Conservation (phyloP, 2,113 vertebrate species). For the Nycticryphes semicollaris region DNA sequence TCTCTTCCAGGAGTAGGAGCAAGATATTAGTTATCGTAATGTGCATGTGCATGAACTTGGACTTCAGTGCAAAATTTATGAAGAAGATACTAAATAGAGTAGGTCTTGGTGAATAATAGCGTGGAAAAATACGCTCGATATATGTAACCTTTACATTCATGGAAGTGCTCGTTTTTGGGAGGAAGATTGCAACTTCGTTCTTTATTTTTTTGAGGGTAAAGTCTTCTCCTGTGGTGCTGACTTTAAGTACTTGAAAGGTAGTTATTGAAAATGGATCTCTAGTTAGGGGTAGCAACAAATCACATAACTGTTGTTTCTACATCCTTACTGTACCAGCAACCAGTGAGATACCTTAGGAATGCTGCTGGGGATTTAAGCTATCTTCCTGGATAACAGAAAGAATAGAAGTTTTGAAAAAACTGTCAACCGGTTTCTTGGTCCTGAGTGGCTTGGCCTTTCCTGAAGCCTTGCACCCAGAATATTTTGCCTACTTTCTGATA, state of each 20-base stretch:
- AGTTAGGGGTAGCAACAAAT: background rate
- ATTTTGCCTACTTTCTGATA: background rate
- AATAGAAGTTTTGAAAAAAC: background rate
- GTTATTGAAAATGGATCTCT: background rate
- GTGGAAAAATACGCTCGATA: background rate
- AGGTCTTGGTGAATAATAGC: background rate
- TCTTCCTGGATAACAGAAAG: background rate
- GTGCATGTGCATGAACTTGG: conserved; percentile 25
- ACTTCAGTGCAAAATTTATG: conserved; percentile 38
- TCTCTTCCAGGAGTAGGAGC: background rate
- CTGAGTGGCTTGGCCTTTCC: background rate
- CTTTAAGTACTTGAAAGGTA: background rate
- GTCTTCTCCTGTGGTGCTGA: background rate
- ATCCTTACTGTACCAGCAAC: background rate
- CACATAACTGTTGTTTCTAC: background rate
- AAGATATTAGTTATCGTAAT: conserved; percentile 36
- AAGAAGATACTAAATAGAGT: background rate
- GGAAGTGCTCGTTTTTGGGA: background rate
- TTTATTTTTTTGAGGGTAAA: background rate
- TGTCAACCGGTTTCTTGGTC: background rate
- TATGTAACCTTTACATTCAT: background rate
- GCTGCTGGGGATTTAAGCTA: background rate
- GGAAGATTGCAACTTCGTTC: background rate
- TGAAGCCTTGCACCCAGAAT: background rate
- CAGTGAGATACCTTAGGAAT: background rate